These are phyloP conservation scores for Cerastis leucographa DNA, from an alignment of 2,888 invertebrate genomes.

Conservation along the genomic window DNA sequence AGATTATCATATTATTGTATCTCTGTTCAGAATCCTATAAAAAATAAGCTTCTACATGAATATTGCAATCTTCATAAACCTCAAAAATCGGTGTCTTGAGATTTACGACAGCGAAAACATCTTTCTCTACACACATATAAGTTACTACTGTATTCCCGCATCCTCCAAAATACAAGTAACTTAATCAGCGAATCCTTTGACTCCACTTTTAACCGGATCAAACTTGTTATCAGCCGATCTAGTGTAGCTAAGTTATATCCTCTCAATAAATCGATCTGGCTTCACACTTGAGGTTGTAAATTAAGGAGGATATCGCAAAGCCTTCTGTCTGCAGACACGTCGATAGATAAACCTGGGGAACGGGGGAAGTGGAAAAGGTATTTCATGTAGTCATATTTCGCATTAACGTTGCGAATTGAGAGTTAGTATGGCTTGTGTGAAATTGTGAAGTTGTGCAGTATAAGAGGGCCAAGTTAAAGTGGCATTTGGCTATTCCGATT, in stretches of 20 bases:
- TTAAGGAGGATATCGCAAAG: slow-evolving; percentile 55
- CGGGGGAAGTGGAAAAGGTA: slow-evolving; percentile 29
- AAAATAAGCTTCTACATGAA: not conserved
- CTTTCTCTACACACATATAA: slow-evolving; percentile 6
- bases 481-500: not conserved
- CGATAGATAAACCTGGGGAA: slow-evolving; percentile 46
- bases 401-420: slow-evolving; percentile 32
- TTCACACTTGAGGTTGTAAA: slow-evolving; percentile 54
- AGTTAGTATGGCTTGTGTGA: slow-evolving; percentile 12
- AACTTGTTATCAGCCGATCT: slow-evolving; percentile 56
- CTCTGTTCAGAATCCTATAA: not conserved
- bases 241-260: slow-evolving; percentile 52
- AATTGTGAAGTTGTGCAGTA: not conserved
- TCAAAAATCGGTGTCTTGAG: slow-evolving; percentile 35
- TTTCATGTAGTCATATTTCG: slow-evolving; percentile 58
- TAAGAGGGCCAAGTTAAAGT: not conserved
- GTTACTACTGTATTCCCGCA: not conserved
- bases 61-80: slow-evolving; percentile 52
- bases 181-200: slow-evolving; percentile 42
- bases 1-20: slow-evolving; percentile 13
- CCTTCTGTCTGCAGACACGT: slow-evolving; percentile 47
- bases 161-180: slow-evolving; percentile 32
- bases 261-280: slow-evolving; percentile 61
- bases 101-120: slow-evolving; percentile 40
- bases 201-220: slow-evolving; percentile 45